Conservation (phyloP, 2,888 invertebrate genomes). For the Malthinus seriepunctatus region DNA sequence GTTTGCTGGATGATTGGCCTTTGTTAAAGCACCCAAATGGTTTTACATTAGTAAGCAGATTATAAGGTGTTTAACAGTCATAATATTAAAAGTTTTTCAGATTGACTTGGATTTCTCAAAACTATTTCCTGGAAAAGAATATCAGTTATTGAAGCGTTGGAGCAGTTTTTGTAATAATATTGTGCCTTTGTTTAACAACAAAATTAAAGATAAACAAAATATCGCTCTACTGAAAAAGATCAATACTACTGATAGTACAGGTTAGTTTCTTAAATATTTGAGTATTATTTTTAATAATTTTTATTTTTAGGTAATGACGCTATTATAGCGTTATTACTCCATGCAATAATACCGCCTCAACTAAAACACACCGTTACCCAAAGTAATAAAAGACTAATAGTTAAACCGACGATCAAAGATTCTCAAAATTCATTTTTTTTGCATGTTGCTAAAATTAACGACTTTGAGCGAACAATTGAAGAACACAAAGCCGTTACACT, state of each 20-base stretch:
- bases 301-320: no score
- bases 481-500: neutral
- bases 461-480: neutral
- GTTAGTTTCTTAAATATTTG: neutral
- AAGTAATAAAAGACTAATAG: neutral
- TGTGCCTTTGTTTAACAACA: neutral
- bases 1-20: neutral
- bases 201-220: neutral
- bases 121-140: neutral
- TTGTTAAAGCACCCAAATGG: neutral
- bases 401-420: constrained; percentile 1
- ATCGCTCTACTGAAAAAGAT: neutral
- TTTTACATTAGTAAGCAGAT: neutral
- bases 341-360: neutral
- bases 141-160: neutral
- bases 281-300: neutral
- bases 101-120: neutral
- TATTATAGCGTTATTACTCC: neutral
- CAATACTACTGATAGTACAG: neutral
- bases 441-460: neutral
- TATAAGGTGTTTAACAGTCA: neutral
- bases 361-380: neutral
- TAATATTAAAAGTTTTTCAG: neutral
- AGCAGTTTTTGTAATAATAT: neutral
- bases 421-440: neutral